phyloP scores from a whole-genome alignment of 2,113 vertebrate species.

The Opisthocomus hoazin region DNA sequence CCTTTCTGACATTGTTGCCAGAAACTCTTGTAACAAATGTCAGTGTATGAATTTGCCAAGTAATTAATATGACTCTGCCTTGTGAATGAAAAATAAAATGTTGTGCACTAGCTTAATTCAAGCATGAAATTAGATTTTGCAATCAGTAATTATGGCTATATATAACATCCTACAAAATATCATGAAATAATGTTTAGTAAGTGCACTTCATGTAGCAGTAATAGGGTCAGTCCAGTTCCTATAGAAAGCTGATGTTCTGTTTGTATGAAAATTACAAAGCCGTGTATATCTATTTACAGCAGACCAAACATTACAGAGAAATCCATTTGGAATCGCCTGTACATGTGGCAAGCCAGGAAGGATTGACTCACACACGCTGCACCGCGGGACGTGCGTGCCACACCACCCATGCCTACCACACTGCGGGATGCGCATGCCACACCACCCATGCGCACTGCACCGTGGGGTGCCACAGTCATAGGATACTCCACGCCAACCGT shows the following conservation, averaged over 20 bases:
- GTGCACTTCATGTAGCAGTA: not conserved
- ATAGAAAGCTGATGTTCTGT: not conserved
- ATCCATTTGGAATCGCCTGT: not conserved
- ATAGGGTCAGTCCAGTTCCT: not conserved
- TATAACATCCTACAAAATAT: not conserved
- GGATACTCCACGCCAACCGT: rapidly evolving
- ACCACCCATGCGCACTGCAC: rapidly evolving
- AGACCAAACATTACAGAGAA: not conserved
- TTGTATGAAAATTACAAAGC: not conserved
- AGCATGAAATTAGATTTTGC: constrained; percentile 44
- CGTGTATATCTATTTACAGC: not conserved
- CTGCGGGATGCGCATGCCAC: rapidly evolving
- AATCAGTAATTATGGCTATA: not conserved
- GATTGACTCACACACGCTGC: rapidly evolving
- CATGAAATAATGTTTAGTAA: not conserved
- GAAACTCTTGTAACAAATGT: not conserved
- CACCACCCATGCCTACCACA: rapidly evolving
- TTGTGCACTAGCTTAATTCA: not conserved
- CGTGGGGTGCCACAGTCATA: rapidly evolving
- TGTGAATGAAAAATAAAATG: not conserved
- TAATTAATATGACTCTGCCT: not conserved
- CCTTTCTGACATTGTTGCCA: not conserved
- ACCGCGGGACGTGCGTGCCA: too few species aligned
- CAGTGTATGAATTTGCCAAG: not conserved
- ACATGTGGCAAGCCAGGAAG: not conserved